These are phyloP conservation scores for Dendrolimus punctatus DNA, from an alignment of 1,140 invertebrate species.

Conservation along the genomic window DNA sequence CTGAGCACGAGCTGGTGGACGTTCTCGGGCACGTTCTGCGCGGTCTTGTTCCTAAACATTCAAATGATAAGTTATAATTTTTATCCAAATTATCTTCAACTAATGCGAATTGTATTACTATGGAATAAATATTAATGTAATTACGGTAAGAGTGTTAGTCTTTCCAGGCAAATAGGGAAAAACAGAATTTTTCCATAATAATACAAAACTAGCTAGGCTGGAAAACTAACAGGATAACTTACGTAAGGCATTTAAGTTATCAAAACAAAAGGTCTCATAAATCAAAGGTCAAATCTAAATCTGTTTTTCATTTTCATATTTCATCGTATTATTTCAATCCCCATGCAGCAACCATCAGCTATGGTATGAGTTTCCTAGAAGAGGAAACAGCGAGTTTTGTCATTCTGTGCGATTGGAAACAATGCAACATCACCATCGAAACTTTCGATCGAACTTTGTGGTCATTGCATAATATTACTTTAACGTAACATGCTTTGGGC, in stretches of 20 bases:
- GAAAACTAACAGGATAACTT: constrained; percentile 25
- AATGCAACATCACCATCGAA: constrained; percentile 33
- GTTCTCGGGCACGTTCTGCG: constrained; percentile 81
- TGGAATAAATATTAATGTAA: too few relatives aligned
- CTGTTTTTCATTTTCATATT: constrained; percentile 33
- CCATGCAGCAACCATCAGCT: constrained; percentile 61
- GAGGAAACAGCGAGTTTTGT: constrained; percentile 21
- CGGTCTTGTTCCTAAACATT: constrained; percentile 58
- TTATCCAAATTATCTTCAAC: background rate
- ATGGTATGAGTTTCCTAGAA: constrained; percentile 26
- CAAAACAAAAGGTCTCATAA: constrained; percentile 19
- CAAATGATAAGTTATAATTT: constrained; percentile 4
- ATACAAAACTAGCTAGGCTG: constrained; percentile 9
- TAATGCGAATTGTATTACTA: background rate
- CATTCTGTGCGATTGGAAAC: constrained; percentile 36
- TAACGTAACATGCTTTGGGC: constrained; percentile 64
- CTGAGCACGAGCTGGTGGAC: constrained; percentile 83
- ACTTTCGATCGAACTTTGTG: constrained; percentile 3
- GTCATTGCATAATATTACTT: constrained; percentile 39
- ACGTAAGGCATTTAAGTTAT: constrained; percentile 23
- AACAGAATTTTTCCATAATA: too few relatives aligned
- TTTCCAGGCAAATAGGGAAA: too few relatives aligned
- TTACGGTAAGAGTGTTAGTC: too few relatives aligned
- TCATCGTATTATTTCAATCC: constrained; percentile 38
- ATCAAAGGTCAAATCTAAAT: constrained; percentile 40